Evolutionary conservation across 2,797 vertebrate species (phyloP).

Genomic region (Danio choprae): DNA sequence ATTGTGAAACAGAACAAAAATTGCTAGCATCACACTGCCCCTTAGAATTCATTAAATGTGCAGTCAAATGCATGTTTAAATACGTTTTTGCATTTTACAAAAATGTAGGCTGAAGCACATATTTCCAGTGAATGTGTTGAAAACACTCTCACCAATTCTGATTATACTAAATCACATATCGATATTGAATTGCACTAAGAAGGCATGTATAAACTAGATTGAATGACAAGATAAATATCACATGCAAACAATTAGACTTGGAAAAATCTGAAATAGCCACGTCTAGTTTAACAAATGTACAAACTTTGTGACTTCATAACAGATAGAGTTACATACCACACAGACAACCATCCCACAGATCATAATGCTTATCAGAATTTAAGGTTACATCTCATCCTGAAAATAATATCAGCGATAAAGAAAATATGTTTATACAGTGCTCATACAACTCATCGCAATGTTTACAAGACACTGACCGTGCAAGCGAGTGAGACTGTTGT

Average conservation of each 20-base stretch:
- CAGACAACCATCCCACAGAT: background rate
- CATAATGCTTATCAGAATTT: background rate
- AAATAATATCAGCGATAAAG: conserved; percentile 6
- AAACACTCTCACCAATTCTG: too few relatives aligned
- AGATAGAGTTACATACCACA: background rate
- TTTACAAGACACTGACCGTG: conserved; percentile 27
- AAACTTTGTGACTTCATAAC: background rate
- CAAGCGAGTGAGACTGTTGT: conserved; percentile 21
- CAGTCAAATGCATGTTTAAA: too few relatives aligned
- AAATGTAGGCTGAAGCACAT: too few relatives aligned
- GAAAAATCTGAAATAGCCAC: background rate
- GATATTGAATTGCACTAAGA: too few relatives aligned
- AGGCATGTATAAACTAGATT: too few relatives aligned
- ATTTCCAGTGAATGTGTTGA: too few relatives aligned
- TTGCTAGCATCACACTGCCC: too few relatives aligned
- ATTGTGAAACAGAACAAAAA: too few relatives aligned
- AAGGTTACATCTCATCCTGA: conserved; percentile 10
- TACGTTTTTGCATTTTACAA: too few relatives aligned
- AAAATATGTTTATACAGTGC: conserved; percentile 6
- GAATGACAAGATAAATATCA: too few relatives aligned
- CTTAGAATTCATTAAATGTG: too few relatives aligned
- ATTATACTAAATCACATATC: too few relatives aligned
- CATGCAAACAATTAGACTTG: background rate
- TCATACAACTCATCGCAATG: conserved; percentile 14
- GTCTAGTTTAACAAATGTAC: background rate